These are phyloP conservation scores for Cephalotes varians DNA, from an alignment of 2,888 invertebrate genomes.

Conservation along the genomic window DNA sequence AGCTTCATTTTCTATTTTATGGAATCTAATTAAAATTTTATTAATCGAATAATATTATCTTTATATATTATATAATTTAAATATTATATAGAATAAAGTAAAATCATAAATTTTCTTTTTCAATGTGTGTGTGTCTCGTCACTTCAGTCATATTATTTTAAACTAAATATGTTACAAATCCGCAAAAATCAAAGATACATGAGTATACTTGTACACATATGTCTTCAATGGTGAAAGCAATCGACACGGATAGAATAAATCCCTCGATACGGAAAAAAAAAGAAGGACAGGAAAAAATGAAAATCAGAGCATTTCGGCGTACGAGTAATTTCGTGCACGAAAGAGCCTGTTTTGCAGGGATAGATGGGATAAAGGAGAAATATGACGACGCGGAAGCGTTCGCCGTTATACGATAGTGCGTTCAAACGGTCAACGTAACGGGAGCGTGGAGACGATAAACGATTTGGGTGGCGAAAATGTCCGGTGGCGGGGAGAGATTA, in stretches of 20 bases:
- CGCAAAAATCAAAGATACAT: slow-evolving; percentile 2
- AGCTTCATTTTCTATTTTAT: not conserved
- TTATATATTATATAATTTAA: no score
- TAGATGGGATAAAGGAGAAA: slow-evolving; percentile 47
- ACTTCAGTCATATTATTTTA: not conserved
- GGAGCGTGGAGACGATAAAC: slow-evolving; percentile 54
- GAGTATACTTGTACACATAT: not conserved
- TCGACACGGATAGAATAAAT: slow-evolving; percentile 1
- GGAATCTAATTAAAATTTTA: not conserved
- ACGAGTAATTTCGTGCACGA: slow-evolving; percentile 50
- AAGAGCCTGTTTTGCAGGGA: slow-evolving; percentile 41
- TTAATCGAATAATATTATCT: not conserved
- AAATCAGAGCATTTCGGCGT: slow-evolving; percentile 25
- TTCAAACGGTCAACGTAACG: slow-evolving; percentile 46
- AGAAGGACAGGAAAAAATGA: not conserved
- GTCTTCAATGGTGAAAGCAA: slow-evolving; percentile 14
- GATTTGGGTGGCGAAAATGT: slow-evolving; percentile 62
- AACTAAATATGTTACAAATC: not conserved
- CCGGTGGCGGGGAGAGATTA: slow-evolving; percentile 51
- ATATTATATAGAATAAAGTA: not conserved
- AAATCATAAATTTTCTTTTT: not conserved
- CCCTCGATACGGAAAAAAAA: not conserved
- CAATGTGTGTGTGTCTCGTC: not conserved
- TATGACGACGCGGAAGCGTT: slow-evolving; percentile 43
- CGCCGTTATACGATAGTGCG: slow-evolving; percentile 51